These are phyloP conservation scores for Proales similis DNA, from an alignment of 1,140 invertebrate genomes.

Conservation along the genomic window DNA sequence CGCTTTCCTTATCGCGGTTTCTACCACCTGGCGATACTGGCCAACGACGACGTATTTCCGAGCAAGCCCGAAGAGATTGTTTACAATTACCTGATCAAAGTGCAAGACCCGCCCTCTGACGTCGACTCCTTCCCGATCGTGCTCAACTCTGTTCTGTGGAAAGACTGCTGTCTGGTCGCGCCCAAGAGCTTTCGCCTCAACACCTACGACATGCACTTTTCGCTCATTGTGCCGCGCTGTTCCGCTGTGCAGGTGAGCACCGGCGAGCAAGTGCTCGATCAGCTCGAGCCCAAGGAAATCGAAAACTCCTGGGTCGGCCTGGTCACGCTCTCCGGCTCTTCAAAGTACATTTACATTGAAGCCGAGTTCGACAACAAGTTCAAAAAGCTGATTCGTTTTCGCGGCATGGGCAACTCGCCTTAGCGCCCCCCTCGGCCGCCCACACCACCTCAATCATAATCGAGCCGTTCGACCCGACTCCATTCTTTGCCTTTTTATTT, in stretches of 20 bases:
- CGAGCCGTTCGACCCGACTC: too few relatives aligned
- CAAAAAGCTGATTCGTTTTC: slow-evolving; percentile 36
- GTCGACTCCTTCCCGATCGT: slow-evolving; percentile 27
- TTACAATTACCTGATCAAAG: slow-evolving; percentile 20
- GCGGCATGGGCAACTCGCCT: too few relatives aligned
- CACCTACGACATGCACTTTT: slow-evolving; percentile 34
- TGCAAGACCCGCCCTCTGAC: slow-evolving; percentile 19
- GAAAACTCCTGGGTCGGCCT: slow-evolving; percentile 33
- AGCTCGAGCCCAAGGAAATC: slow-evolving; percentile 27
- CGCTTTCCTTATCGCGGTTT: slow-evolving; percentile 25
- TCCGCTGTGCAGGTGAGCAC: slow-evolving; percentile 5
- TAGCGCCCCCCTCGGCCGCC: too few relatives aligned
- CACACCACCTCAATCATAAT: too few relatives aligned
- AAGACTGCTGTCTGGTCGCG: slow-evolving; percentile 35
- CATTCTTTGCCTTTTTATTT: too few relatives aligned
- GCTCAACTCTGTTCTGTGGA: slow-evolving; percentile 29
- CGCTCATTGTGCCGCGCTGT: slow-evolving; percentile 8
- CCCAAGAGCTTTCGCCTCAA: slow-evolving; percentile 32
- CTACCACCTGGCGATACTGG: slow-evolving; percentile 34
- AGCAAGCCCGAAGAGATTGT: slow-evolving; percentile 24
- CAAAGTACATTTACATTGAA: slow-evolving; percentile 31
- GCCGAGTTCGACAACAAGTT: slow-evolving; percentile 36
- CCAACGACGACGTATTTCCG: slow-evolving; percentile 15
- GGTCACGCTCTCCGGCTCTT: neutral
- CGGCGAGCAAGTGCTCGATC: slow-evolving; percentile 7